phyloP scores from a whole-genome alignment of 2,888 invertebrate genomes.

The Oithona nana region DNA sequence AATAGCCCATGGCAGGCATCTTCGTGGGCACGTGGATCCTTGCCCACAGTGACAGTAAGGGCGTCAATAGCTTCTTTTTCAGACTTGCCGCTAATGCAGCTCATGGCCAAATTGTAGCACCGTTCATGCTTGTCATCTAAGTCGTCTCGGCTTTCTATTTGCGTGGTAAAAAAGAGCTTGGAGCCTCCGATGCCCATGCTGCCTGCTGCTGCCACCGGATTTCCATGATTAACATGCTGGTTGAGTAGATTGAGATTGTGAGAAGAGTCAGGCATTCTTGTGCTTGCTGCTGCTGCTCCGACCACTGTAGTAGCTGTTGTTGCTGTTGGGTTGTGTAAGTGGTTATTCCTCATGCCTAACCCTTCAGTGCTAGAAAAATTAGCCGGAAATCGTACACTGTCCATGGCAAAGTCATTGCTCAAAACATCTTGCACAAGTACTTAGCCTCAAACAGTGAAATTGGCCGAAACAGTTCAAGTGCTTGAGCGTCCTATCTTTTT shows the following conservation, averaged over 20 bases:
- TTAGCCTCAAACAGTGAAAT: too few species aligned
- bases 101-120: slow-evolving; percentile 55
- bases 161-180: background rate
- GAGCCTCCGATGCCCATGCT: too few species aligned
- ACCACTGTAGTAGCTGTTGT: too few species aligned
- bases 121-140: slow-evolving; percentile 36
- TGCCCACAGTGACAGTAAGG: slow-evolving; percentile 67
- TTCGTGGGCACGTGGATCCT: slow-evolving; percentile 63
- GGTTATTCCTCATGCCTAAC: too few species aligned
- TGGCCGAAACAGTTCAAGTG: too few species aligned
- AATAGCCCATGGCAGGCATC: slow-evolving; percentile 79
- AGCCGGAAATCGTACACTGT: too few species aligned
- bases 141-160: slow-evolving; percentile 5
- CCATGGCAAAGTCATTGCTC: too few species aligned
- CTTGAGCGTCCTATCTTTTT: too few species aligned
- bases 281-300: too few species aligned
- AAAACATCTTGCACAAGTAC: too few species aligned
- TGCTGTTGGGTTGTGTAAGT: too few species aligned
- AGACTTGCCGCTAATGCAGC: slow-evolving; percentile 57
- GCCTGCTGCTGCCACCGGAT: background rate
- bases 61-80: slow-evolving; percentile 87
- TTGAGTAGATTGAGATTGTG: background rate
- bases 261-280: background rate
- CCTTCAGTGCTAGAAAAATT: too few species aligned
- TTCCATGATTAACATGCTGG: background rate